A percentile compares a stretch with the other conserved stretches of the same genome.
Conservation (phyloP, 1,140 invertebrate genomes). For the Anthonomus grandis region DNA sequence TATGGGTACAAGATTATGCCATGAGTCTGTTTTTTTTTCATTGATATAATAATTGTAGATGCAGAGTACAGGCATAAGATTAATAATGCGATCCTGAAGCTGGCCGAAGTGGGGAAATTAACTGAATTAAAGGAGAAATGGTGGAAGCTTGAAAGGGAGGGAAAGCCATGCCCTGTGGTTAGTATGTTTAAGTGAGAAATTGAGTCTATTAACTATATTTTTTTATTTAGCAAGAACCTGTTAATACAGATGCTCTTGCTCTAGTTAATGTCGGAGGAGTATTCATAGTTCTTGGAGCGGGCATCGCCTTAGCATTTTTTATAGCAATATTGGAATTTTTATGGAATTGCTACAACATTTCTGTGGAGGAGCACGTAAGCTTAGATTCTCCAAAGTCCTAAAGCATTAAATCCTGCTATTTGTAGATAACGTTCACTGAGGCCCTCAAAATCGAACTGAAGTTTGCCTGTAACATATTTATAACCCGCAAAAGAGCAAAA, state of each 20-base stretch:
- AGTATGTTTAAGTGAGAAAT: conserved; percentile 19
- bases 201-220: not conserved
- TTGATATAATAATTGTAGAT: conserved; percentile 25
- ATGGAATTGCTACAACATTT: conserved; percentile 75
- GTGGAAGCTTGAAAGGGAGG: conserved; percentile 68
- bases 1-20: conserved; percentile 56
- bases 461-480: conserved; percentile 63
- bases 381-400: not conserved
- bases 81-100: conserved; percentile 69
- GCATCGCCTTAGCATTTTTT: conserved; percentile 62
- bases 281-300: conserved; percentile 77
- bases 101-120: conserved; percentile 78
- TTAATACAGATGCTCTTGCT: conserved; percentile 58
- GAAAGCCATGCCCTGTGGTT: conserved; percentile 51
- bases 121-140: conserved; percentile 77
- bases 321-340: conserved; percentile 76
- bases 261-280: conserved; percentile 86
- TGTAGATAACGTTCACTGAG: conserved; percentile 60
- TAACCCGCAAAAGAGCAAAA: conserved; percentile 60
- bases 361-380: conserved; percentile 70
- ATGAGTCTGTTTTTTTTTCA: conserved; percentile 49
- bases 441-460: conserved; percentile 61
- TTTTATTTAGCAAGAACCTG: conserved; percentile 19
- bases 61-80: conserved; percentile 66
- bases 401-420: not conserved